Percentiles rank a stretch among this genome's conserved stretches.
Evolutionary conservation across 1,140 invertebrate species (phyloP).

Genomic region (Oscheius sp.): DNA sequence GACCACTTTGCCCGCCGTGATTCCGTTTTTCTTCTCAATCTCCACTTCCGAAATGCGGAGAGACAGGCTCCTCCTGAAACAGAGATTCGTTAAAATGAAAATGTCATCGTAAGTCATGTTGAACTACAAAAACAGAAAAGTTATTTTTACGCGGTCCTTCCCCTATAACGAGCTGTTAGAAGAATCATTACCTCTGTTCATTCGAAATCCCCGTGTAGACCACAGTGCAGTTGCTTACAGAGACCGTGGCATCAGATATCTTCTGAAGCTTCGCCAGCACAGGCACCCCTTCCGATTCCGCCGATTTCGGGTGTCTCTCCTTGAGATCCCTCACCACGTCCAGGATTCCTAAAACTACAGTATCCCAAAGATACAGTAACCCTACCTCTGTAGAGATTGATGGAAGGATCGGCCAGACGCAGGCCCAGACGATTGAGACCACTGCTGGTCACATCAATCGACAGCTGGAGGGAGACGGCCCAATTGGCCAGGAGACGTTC

Average conservation of each 20-base stretch:
- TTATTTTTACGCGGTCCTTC: too few species aligned
- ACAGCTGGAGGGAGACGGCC: not conserved
- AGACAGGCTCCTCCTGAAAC: conserved; percentile 4
- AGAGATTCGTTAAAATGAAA: not conserved
- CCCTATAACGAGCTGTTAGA: not conserved
- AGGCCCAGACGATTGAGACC: not conserved
- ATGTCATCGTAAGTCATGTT: not conserved
- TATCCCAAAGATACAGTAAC: not conserved
- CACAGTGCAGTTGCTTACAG: not conserved
- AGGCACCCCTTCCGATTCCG: not conserved
- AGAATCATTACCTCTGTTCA: not conserved
- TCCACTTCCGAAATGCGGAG: not conserved
- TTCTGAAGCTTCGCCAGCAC: not conserved
- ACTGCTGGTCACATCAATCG: not conserved
- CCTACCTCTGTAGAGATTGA: not conserved
- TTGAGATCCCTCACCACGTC: not conserved
- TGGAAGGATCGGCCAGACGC: not conserved
- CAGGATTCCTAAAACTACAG: not conserved
- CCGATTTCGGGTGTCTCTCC: not conserved
- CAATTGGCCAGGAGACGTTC: not conserved
- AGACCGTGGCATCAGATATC: not conserved
- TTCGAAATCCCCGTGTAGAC: not conserved
- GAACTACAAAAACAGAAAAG: not conserved
- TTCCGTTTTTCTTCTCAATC: not conserved
- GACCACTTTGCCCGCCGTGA: not conserved